These are phyloP conservation scores for Condylura cristata DNA, from an alignment of 2,113 vertebrate species.

Conservation along the genomic window DNA sequence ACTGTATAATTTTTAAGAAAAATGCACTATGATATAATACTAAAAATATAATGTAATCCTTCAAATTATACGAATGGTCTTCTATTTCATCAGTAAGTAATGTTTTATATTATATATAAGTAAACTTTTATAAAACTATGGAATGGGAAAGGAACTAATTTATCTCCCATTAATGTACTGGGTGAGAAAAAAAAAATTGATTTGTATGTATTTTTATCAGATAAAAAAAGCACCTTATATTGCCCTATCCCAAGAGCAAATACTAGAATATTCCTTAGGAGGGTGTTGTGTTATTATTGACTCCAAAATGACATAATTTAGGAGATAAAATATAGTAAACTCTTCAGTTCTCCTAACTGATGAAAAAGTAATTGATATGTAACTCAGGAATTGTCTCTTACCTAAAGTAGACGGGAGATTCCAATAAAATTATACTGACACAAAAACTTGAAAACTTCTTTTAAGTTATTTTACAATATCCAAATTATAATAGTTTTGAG, in stretches of 20 bases:
- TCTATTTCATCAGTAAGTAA: background rate
- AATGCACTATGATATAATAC: conserved; percentile 53
- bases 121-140: background rate
- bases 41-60: conserved; percentile 44
- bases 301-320: conserved; percentile 66
- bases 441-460: conserved; percentile 58
- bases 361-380: conserved; percentile 77
- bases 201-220: conserved; percentile 65
- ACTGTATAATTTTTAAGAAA: background rate
- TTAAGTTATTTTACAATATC: background rate
- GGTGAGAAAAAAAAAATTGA: background rate
- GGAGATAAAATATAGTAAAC: conserved; percentile 76
- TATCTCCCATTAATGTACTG: background rate
- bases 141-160: conserved; percentile 22
- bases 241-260: conserved; percentile 54
- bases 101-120: conserved; percentile 35
- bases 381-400: conserved; percentile 66
- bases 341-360: conserved; percentile 71
- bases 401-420: conserved; percentile 64
- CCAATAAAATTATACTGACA: conserved; percentile 59
- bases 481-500: background rate
- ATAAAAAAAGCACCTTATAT: conserved; percentile 40
- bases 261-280: conserved; percentile 53
- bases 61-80: conserved; percentile 23
- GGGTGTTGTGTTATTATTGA: conserved; percentile 64